A percentile compares a stretch with the other conserved stretches of the same genome.
phyloP scores from a whole-genome alignment of 2,113 vertebrate genomes.

The Talpa occidentalis region DNA sequence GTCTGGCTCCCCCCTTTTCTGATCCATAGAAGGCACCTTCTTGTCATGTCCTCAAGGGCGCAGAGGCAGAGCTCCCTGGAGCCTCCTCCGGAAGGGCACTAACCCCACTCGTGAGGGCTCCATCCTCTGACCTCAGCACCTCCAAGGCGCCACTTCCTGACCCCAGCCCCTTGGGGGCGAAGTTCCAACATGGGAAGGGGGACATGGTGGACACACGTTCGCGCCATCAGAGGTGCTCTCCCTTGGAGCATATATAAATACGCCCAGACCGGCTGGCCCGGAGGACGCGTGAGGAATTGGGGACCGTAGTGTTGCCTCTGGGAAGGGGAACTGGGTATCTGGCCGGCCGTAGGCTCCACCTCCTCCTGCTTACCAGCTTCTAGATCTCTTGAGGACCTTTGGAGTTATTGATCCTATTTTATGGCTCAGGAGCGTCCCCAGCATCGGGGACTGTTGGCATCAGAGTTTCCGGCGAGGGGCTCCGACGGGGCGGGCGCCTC shows the following conservation, averaged over 20 bases:
- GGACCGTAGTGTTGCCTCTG: neutral
- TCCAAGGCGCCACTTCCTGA: neutral
- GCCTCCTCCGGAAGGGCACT: neutral
- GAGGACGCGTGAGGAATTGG: neutral
- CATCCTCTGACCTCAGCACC: neutral
- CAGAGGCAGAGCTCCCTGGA: neutral
- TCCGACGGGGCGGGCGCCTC: too few species aligned
- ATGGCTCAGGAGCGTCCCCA: neutral
- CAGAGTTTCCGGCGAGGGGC: neutral
- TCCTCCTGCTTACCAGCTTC: neutral
- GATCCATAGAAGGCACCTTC: neutral
- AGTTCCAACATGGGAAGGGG: too few species aligned
- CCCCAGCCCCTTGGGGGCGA: neutral
- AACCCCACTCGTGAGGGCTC: neutral
- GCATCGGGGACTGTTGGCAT: neutral
- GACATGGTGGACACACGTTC: neutral
- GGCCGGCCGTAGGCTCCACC: neutral
- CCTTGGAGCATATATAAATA: neutral
- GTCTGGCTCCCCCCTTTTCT: neutral
- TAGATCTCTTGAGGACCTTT: neutral
- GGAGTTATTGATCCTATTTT: neutral
- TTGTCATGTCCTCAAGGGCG: neutral
- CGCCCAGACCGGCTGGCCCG: neutral
- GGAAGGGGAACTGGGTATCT: neutral
- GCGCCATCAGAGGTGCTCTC: fast-evolving